Conservation (phyloP, 1,140 invertebrate species). For the Brachionus koreanus region DNA sequence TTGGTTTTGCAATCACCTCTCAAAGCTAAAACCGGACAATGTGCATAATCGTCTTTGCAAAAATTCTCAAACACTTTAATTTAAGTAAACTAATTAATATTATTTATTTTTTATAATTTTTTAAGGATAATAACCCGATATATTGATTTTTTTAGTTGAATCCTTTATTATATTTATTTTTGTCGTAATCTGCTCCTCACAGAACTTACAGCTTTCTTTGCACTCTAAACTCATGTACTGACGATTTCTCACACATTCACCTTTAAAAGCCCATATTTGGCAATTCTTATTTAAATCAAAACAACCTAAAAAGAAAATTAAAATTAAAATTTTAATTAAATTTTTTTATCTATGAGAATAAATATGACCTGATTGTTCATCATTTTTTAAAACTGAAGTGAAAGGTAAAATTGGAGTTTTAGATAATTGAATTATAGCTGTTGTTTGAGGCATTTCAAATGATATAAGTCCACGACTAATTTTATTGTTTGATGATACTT, state of each 20-base stretch:
- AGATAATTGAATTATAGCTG: background rate
- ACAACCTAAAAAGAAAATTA: background rate
- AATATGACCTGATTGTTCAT: background rate
- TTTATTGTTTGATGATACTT: background rate
- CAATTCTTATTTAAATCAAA: background rate
- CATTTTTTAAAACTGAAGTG: background rate
- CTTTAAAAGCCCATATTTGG: slow-evolving; percentile 2
- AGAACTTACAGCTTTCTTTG: slow-evolving; percentile 11
- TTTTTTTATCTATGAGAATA: background rate
- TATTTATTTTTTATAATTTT: background rate
- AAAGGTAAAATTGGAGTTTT: background rate
- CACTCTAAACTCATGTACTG: slow-evolving; percentile 27
- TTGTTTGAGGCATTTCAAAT: background rate
- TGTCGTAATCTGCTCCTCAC: background rate
- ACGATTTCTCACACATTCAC: background rate
- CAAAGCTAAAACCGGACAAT: slow-evolving; percentile 18
- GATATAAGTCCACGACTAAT: background rate
- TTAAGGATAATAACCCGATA: background rate
- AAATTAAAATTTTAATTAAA: background rate
- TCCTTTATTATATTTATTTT: background rate
- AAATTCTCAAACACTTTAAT: slow-evolving; percentile 7
- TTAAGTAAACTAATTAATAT: background rate
- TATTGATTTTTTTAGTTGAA: background rate
- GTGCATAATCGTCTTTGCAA: background rate
- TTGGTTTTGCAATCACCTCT: slow-evolving; percentile 41